Base-by-base conservation (phyloP, 2,797 vertebrate species). In the Graptemys geographica region DNA sequence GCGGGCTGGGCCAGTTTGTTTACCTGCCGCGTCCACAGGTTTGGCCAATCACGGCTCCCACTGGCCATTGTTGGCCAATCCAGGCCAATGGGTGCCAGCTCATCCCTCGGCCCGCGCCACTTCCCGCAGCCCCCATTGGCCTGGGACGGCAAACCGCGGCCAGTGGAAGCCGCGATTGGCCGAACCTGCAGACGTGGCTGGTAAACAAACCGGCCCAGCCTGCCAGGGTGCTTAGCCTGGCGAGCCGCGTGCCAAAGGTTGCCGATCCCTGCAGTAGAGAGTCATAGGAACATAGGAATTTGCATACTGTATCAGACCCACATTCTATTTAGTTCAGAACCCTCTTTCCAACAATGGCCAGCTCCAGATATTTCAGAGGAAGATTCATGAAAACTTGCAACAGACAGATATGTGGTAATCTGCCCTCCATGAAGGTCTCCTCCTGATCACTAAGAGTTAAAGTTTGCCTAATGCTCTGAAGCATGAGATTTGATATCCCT, bases 161-260 rank as follows among this genome's bases (percentile, higher is more conserved):
- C 51, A 51, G 51, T 51, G 15, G 15, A 15, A 51, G 51, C 51
- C 2, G 5, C 15, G 15, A 51, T 51, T 5, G 15, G 51, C 51
- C 0, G 2, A 51, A 51, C 51, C 15, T 51, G 51, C 13, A 2
- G 51, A 51, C 1, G 15, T 2, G 15, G 5, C 15, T 5, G 51
- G 15, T 51, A 51, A 51, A 51, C 15, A 51, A 51, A 51, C 15
- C 5, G 51, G 51, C 51, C 51, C 51, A 16, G 51, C 51, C 15
- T 5, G 15, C 51, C 51, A 51, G 51, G 51, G 51, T 51, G 51
- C 51, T 51, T 51, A 51, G 13, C 51, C 13, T 51, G 51, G 13
- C 15, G 2, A 13, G 51, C 51, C 15, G 15, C 15, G 51, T 51
- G 51, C 51, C 15, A 51, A 51, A 51, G 15, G 15, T 51, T 51